Percentiles rank a stretch among this genome's conserved stretches.
Evolutionary conservation across 2,797 vertebrate species (phyloP).

Genomic region (Acipenser transmontanus): DNA sequence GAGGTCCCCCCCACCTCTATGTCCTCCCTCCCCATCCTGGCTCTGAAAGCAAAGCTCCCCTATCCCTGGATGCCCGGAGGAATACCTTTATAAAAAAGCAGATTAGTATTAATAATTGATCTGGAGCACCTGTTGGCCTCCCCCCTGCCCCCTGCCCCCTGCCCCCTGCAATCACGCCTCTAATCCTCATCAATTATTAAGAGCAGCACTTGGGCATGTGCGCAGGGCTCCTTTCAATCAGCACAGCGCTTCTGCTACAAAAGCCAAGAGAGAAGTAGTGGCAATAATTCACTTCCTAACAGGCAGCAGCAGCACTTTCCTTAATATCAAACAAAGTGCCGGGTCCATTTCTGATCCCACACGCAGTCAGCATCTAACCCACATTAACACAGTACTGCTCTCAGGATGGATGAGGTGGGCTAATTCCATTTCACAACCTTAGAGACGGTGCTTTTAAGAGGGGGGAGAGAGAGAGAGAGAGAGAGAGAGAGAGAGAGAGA

Average conservation of each 20-base stretch:
- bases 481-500: background rate
- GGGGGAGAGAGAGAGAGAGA: background rate
- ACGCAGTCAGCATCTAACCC: background rate
- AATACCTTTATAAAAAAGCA: constrained; percentile 10
- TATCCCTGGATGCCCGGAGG: background rate
- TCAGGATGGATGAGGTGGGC: too few relatives aligned
- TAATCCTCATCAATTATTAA: constrained; percentile 64
- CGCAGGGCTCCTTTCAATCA: constrained; percentile 21
- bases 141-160: constrained; percentile 35
- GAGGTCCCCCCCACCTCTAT: background rate
- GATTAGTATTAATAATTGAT: constrained; percentile 15
- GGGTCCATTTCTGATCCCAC: background rate
- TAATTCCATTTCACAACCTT: background rate
- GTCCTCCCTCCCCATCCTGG: too few relatives aligned
- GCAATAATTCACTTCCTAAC: background rate
- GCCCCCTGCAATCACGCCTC: constrained; percentile 51
- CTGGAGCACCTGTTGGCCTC: constrained; percentile 9
- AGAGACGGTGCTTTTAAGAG: background rate
- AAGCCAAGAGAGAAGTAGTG: constrained; percentile 4
- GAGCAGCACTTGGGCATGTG: constrained; percentile 38
- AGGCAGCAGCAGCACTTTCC: background rate
- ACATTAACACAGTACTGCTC: background rate
- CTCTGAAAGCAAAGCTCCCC: background rate
- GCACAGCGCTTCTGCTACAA: constrained; percentile 31
- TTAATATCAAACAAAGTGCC: background rate